Evolutionary conservation across 2,888 invertebrate genomes (phyloP), one percentile per base, ranked within the genome.

Genomic region (Caprella mutica): DNA sequence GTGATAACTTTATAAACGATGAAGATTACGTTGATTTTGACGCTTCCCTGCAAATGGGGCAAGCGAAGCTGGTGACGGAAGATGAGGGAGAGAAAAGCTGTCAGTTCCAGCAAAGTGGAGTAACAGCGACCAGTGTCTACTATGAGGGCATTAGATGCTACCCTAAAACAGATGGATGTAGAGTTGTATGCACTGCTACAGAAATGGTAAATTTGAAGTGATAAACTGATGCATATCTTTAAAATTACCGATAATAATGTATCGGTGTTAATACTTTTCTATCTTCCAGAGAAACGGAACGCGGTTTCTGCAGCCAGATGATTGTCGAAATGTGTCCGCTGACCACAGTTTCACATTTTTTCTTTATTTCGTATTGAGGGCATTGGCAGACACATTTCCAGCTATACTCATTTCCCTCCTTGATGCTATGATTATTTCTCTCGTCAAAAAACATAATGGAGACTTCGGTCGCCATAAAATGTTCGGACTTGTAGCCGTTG

Each of bases 331-430:
- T 8, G 35, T 26, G 2, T n/a, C 8, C 1, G 68, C 67, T 3
- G 59, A 69, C 55, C 65, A 67, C 9, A 52, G 59, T 5, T 51
- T 67, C 6, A 69, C 70, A 2, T 68, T 69, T 29, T 68, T 67
- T 64, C 58, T 66, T 8, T 70, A 69, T 56, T 62, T 69, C 40
- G 52, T 66, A 2, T 27, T 69, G 8, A 54, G 70, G 30, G 61
- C 65, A 2, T 38, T 67, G 19, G 67, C 68, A 2, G 70, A 70
- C 55, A 59, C 68, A 43, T 66, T 67, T 44, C 59, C 68, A 6
- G 64, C 68, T 23, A 63, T 68, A n/a, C 63, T 67, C n/a, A 52
- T 63, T 33, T 62, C 63, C 2, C 56, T 65, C 17, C 52, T 65
- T 19, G 63, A 65, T 43, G 63, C 65, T 17, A 60, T 61, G 51